Conservation (phyloP, 2,888 invertebrate species). For the Drosophila demipolita region DNA sequence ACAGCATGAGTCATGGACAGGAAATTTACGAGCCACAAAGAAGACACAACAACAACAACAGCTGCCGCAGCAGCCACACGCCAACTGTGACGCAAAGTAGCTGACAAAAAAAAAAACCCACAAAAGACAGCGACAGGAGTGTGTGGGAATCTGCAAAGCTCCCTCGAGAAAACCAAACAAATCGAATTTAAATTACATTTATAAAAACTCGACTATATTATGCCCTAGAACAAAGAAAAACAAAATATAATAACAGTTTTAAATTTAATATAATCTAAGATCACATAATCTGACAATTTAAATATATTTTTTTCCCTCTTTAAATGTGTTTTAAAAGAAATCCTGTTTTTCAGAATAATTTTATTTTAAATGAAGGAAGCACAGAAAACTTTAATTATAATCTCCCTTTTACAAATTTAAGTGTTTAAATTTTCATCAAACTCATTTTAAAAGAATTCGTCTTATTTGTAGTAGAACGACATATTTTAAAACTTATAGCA, state of each 20-base stretch:
- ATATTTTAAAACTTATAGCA: not conserved
- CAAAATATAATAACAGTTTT: not conserved
- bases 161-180: slow-evolving; percentile 23
- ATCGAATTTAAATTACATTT: slow-evolving; percentile 14
- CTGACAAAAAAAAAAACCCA: slow-evolving; percentile 30
- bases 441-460: not conserved
- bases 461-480: not conserved
- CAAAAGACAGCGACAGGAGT: slow-evolving; percentile 25
- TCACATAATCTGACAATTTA: not conserved
- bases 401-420: not conserved
- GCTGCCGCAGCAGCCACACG: slow-evolving; percentile 42
- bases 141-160: slow-evolving; percentile 27
- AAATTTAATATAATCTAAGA: not conserved
- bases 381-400: not conserved
- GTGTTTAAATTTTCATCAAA: not conserved
- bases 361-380: not conserved
- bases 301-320: no score
- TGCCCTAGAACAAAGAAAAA: not conserved
- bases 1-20: slow-evolving; percentile 69
- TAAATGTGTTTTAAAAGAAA: not conserved
- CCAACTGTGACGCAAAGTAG: slow-evolving; percentile 48
- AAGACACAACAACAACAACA: slow-evolving; percentile 43
- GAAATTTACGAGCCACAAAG: slow-evolving; percentile 66
- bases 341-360: not conserved
- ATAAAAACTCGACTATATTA: not conserved